A percentile compares a stretch with the other conserved stretches of the same genome.
These are phyloP conservation scores for Microdon myrmicae DNA, from an alignment of 2,888 invertebrate species.

Conservation along the genomic window DNA sequence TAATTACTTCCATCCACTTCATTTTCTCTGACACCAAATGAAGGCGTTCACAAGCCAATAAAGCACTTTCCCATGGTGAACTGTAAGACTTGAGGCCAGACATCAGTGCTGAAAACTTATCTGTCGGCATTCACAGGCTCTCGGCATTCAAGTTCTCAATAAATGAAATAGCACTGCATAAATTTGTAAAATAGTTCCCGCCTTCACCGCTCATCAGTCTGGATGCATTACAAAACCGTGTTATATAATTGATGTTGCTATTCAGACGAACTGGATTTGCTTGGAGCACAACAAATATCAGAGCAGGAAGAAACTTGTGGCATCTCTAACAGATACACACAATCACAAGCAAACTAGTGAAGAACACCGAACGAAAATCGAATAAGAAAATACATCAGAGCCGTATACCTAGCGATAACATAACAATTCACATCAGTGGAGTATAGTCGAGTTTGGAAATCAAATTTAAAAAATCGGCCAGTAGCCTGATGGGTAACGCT, in stretches of 20 bases:
- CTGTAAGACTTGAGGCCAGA: conserved; percentile 90
- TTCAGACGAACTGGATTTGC: conserved; percentile 97
- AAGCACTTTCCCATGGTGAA: conserved; percentile 82
- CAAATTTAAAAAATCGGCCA: too few relatives aligned
- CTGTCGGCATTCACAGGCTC: conserved; percentile 88
- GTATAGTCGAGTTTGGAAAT: too few relatives aligned
- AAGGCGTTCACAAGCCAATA: conserved; percentile 85
- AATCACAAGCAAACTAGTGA: too few relatives aligned
- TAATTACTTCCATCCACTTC: conserved; percentile 74
- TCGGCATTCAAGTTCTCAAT: conserved; percentile 96
- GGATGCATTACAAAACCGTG: conserved; percentile 92
- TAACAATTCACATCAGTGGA: too few relatives aligned
- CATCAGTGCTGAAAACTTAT: conserved; percentile 94
- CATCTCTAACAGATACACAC: conserved; percentile 96
- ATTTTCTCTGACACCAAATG: conserved; percentile 86
- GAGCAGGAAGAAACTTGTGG: conserved; percentile 96
- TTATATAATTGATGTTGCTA: conserved; percentile 97
- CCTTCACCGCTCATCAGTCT: conserved; percentile 98
- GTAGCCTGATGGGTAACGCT: too few relatives aligned
- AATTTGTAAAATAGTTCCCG: conserved; percentile 98
- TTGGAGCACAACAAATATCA: conserved; percentile 96
- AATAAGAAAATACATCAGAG: too few relatives aligned
- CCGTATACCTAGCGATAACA: too few relatives aligned
- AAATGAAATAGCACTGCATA: conserved; percentile 98
- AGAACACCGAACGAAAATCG: too few relatives aligned